Percentiles rank a stretch among this genome's conserved stretches.
These are phyloP conservation scores for Dicrostonyx torquatus DNA, from an alignment of 2,797 vertebrate genomes.

Conservation along the genomic window DNA sequence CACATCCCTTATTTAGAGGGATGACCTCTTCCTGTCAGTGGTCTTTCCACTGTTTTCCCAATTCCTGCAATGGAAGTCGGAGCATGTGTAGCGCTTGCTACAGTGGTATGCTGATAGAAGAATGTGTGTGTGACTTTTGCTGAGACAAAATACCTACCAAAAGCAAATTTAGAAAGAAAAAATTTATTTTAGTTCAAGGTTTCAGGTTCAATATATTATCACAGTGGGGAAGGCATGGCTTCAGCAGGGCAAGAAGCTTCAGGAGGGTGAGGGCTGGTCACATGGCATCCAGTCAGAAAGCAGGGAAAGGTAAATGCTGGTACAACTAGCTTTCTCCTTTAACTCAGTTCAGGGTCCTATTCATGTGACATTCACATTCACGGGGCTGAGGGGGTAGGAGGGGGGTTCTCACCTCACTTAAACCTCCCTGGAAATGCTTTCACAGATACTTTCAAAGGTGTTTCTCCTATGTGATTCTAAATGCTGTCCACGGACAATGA, in stretches of 20 bases:
- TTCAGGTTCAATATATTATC: not conserved
- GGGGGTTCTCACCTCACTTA: no score
- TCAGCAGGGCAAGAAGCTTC: not conserved
- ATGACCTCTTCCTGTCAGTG: not conserved
- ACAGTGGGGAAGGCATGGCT: not conserved
- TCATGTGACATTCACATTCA: not conserved
- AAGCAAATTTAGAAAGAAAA: not conserved
- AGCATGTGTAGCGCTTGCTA: no score
- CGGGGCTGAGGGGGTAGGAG: not conserved
- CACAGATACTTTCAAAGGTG: not conserved
- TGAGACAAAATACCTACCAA: not conserved
- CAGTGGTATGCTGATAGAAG: not conserved
- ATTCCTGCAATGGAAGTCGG: not conserved
- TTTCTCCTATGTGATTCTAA: not conserved
- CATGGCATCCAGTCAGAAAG: not conserved
- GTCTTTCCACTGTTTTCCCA: not conserved
- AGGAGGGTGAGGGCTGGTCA: not conserved
- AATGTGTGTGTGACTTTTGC: not conserved
- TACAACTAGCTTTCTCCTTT: not conserved
- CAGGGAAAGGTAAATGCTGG: not conserved
- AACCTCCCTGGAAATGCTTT: not conserved
- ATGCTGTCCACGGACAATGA: not conserved
- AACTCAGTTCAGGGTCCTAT: not conserved
- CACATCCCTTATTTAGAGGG: not conserved
- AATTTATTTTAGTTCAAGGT: not conserved